Evolutionary conservation across 2,113 vertebrate genomes (phyloP), one percentile per base, ranked within the genome.

Genomic region (Eulacestoma nigropectus): DNA sequence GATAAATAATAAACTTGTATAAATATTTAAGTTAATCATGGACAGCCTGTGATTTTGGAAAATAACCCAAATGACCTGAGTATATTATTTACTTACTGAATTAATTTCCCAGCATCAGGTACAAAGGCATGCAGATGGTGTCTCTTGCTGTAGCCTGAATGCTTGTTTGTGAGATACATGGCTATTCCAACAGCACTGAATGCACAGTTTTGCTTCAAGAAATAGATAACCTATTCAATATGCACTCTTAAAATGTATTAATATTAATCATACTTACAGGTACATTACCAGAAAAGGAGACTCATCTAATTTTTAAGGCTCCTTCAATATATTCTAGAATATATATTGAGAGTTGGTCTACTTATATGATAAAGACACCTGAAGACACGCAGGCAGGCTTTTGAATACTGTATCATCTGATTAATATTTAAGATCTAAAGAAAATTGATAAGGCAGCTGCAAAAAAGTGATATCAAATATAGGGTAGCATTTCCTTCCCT

Each of bases 371-470:
- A 93, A 67, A 92, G 39, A 50, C 74, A 85, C 93, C 93, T 63
- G 44, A 92, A 95, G 93, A 84, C 32, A 93, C 44, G 20, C 33
- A 94, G 33, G 23, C n/a, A 79, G 56, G 23, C 16, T 82, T 91
- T 73, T 90, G 65, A 96, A 96, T 88, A 89, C 53, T 60, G 25
- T 76, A 82, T 73, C 39, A 92, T 49, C 76, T 84, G 62, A 87
- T 95, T 90, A 95, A 93, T 91, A 96, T 93, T 93, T 89, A 93
- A 93, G 65, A 84, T 84, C 42, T 49, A 56, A 92, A 89, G 46
- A 84, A 94, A 95, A 92, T 70, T 62, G 53, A 74, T 87, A 87
- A 93, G 25, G 23, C 10, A 55, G 65, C 20, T 83, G 50, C 69
- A 87, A 76, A 89, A 95, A 93, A 8, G 16, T 74, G 35, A 81